A percentile compares a stretch with the other conserved stretches of the same genome.
phyloP scores from a whole-genome alignment of 2,797 vertebrate genomes.

The Syngnathus acus region DNA sequence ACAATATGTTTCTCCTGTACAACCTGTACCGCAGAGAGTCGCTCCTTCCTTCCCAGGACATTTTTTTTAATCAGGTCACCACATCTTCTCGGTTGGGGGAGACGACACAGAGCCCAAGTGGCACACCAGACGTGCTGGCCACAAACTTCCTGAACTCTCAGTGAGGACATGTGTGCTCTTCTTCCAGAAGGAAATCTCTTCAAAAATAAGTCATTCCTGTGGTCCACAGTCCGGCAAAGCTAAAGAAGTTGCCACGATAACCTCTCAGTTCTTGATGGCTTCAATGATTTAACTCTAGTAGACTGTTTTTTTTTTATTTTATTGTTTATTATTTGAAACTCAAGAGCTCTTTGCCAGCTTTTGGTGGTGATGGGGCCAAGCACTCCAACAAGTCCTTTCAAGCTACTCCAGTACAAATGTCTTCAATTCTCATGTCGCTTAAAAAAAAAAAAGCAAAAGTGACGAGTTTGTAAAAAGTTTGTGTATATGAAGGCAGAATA shows the following conservation, averaged over 20 bases:
- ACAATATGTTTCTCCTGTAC: conserved; percentile 72
- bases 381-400: conserved; percentile 54
- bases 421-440: conserved; percentile 48
- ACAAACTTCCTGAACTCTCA: conserved; percentile 52
- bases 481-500: conserved; percentile 54
- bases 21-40: conserved; percentile 50
- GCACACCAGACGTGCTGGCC: conserved; percentile 51
- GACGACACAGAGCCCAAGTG: conserved; percentile 50
- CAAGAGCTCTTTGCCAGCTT: conserved; percentile 46
- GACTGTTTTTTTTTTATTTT: conserved; percentile 45
- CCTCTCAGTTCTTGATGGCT: conserved; percentile 54
- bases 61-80: conserved; percentile 57
- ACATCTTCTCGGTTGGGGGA: conserved; percentile 51
- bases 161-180: conserved; percentile 56
- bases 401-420: conserved; percentile 53
- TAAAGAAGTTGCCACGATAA: conserved; percentile 59
- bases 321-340: conserved; percentile 28
- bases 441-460: conserved; percentile 13
- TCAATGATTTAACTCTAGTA: conserved; percentile 38
- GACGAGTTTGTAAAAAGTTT: conserved; percentile 39
- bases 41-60: conserved; percentile 49
- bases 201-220: conserved; percentile 72
- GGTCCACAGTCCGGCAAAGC: conserved; percentile 60
- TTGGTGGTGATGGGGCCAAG: conserved; percentile 36
- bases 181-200: conserved; percentile 57